Evolutionary conservation across 92 coral and sea anemone genomes (phyloP).

Genomic region (Virgularia gustaviana): DNA sequence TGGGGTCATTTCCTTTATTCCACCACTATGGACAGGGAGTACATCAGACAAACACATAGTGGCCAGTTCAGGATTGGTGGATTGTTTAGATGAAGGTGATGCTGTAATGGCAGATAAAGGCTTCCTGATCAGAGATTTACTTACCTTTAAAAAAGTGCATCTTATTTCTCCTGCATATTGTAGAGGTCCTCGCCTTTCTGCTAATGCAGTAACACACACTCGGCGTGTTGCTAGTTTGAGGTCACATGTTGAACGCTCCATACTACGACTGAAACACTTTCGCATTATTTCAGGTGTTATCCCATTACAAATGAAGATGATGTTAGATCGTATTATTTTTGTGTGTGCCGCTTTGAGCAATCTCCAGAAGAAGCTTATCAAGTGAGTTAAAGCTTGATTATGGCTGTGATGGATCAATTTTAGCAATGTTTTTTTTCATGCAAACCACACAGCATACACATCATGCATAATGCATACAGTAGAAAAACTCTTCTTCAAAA

Average conservation of each 20-base stretch:
- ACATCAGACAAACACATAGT: slow-evolving; percentile 64
- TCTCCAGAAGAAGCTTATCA: slow-evolving; percentile 24
- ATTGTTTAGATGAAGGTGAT: slow-evolving; percentile 59
- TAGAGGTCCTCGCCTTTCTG: slow-evolving; percentile 29
- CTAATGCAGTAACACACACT: not conserved
- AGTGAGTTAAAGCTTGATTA: too few relatives aligned
- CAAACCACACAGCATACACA: too few relatives aligned
- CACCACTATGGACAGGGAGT: slow-evolving; percentile 62
- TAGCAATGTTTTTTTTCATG: too few relatives aligned
- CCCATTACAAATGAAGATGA: slow-evolving; percentile 38
- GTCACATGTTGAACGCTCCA: not conserved
- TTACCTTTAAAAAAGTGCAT: slow-evolving; percentile 54
- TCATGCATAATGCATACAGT: too few relatives aligned
- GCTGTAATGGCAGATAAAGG: slow-evolving; percentile 62
- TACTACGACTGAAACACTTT: slow-evolving; percentile 41
- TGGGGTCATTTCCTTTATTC: slow-evolving; percentile 61
- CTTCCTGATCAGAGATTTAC: slow-evolving; percentile 50
- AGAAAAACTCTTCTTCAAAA: too few relatives aligned
- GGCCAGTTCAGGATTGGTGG: slow-evolving; percentile 51
- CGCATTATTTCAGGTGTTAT: slow-evolving; percentile 47
- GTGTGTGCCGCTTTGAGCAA: slow-evolving; percentile 44
- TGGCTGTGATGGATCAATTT: too few relatives aligned
- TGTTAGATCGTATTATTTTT: slow-evolving; percentile 48
- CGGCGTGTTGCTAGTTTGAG: slow-evolving; percentile 36
- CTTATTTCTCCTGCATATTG: slow-evolving; percentile 66